Evolutionary conservation across 2,888 invertebrate genomes (phyloP), one percentile per base, ranked within the genome.

Genomic region (Mesochorus sp.): DNA sequence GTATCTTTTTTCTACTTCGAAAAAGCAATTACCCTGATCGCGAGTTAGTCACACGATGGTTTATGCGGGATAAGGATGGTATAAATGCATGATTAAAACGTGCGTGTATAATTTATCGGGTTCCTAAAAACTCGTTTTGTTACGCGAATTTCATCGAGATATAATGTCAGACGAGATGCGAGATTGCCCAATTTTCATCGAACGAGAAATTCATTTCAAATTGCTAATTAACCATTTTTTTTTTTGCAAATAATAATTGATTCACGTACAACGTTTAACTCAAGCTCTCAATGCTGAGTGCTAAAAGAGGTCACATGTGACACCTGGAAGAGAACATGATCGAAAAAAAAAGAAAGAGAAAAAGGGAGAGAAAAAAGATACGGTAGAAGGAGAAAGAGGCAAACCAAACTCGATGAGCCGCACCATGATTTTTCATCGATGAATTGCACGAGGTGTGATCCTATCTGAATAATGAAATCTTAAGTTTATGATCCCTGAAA

Each of bases 401-500:
- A 28, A 14, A 53, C 26, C 3, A 10, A 49, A 49, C 24, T 49
- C 21, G 49, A 51, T 14, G 28, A 51, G 28, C 28, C 17, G 37
- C 26, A 12, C 37, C 47, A 44, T 49, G 49, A 70, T 59, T 57
- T 59, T 26, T 59, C 49, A 34, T 37, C 57, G 53, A 71, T 53
- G 55, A 72, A 62, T 72, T 62, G 24, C n/a, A 31, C 1, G 61
- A 24, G n/a, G n/a, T n/a, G 28, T 26, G 49, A 59, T 70, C 21
- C 10, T 53, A 62, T 62, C 62, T 5, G 12, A 6, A 12, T 44
- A 55, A 55, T 44, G 26, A 64, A 72, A 64, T 44, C 12, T 17
- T 53, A 12, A 64, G 66, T 57, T 73, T 73, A 73, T 19, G 47
- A 73, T 47, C 44, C 55, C 55, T 47, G 62, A 72, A 53, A 72